Conservation (phyloP, 2,113 vertebrate species). For the Malurus alboscapulatus region DNA sequence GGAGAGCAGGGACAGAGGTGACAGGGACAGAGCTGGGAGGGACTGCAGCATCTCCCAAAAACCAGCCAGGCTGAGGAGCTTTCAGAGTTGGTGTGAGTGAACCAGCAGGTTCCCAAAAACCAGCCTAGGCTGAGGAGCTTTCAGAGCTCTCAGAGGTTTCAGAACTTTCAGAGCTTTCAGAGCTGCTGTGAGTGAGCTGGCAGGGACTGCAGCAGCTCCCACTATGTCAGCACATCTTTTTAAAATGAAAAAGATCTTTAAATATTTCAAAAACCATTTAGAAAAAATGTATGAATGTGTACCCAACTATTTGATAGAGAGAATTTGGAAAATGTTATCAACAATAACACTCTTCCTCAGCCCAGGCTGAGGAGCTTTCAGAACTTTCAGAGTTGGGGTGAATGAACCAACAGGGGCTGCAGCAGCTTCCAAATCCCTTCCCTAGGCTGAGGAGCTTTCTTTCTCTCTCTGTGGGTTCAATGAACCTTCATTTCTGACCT, state of each 20-base stretch:
- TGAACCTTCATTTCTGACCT: neutral
- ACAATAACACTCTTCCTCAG: neutral
- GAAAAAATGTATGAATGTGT: neutral
- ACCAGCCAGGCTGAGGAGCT: too few relatives aligned
- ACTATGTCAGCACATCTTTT: accelerated
- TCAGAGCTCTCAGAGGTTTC: too few relatives aligned
- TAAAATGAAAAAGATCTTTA: neutral
- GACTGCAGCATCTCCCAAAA: too few relatives aligned
- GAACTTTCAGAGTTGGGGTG: too few relatives aligned
- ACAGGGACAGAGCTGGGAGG: too few relatives aligned
- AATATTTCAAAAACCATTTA: neutral
- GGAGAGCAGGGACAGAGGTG: neutral
- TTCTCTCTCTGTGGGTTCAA: accelerated
- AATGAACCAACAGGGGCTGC: too few relatives aligned
- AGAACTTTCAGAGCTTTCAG: too few relatives aligned
- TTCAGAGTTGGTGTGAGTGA: neutral
- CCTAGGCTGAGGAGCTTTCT: neutral
- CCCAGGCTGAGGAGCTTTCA: too few relatives aligned
- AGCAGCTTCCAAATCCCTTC: neutral
- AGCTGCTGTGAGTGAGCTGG: too few relatives aligned
- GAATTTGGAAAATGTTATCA: neutral
- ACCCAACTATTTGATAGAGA: neutral
- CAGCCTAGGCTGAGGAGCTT: too few relatives aligned
- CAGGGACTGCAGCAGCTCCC: too few relatives aligned
- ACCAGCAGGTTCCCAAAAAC: too few relatives aligned